These are phyloP conservation scores for Chydorus sphaericus DNA, from an alignment of 2,888 invertebrate species.

Conservation along the genomic window DNA sequence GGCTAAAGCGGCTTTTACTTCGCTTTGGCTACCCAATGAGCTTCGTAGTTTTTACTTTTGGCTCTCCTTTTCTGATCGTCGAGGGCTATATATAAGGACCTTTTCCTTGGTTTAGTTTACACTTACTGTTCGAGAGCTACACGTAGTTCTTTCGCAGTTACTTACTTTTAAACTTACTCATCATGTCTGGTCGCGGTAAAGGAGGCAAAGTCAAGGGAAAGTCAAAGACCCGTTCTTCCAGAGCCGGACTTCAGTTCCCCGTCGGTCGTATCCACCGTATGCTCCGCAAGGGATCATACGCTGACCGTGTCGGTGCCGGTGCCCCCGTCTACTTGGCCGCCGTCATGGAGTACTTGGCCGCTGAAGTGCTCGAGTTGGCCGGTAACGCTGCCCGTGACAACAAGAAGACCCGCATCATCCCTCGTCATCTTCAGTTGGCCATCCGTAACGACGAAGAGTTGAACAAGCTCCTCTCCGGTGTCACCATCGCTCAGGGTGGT, in stretches of 20 bases:
- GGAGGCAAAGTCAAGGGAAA: constrained; percentile 32
- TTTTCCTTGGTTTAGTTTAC: no score
- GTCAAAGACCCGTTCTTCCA: constrained; percentile 32
- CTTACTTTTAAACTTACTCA: constrained; percentile 39
- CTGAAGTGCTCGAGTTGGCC: constrained; percentile 33
- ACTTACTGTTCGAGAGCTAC: no score
- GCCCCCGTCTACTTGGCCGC: constrained; percentile 29
- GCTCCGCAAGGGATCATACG: constrained; percentile 39
- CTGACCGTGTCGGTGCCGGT: constrained; percentile 32
- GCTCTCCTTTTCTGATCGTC: no score
- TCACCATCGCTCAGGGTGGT: constrained; percentile 39
- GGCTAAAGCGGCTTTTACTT: no score
- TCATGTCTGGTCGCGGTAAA: constrained; percentile 33
- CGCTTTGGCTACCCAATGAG: no score
- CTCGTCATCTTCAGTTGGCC: constrained; percentile 32
- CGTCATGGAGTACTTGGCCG: constrained; percentile 34
- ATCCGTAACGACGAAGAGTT: constrained; percentile 34
- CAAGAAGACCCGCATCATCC: constrained; percentile 32
- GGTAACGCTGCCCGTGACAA: constrained; percentile 35
- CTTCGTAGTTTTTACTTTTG: no score
- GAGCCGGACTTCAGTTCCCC: constrained; percentile 26
- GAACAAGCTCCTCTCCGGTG: constrained; percentile 33
- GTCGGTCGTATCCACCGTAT: constrained; percentile 25
- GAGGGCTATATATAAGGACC: no score
- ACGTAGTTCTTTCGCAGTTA: no score